Conservation (phyloP, 2,113 vertebrate species). For the Azemiops feae region DNA sequence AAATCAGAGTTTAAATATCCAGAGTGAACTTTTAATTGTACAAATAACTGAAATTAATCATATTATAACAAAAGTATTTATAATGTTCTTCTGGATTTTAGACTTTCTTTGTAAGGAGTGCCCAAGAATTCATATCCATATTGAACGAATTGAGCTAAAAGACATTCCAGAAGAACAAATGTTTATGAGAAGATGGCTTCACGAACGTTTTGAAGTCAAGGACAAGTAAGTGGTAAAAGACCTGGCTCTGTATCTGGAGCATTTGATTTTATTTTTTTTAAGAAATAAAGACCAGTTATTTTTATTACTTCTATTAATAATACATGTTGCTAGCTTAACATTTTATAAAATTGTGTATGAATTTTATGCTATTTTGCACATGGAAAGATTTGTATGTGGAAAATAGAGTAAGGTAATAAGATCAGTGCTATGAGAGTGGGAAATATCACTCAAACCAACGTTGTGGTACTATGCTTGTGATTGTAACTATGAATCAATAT, state of each 20-base stretch:
- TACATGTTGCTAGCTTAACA: not conserved
- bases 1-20: too few species aligned
- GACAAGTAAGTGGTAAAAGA: constrained; percentile 83
- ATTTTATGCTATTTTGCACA: not conserved
- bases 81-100: constrained; percentile 55
- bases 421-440: not conserved
- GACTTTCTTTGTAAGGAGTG: constrained; percentile 97
- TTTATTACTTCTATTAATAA: not conserved
- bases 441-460: not conserved
- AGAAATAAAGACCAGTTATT: not conserved
- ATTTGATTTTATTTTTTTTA: not conserved
- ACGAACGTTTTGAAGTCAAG: constrained; percentile 93
- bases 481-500: not conserved
- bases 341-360: not conserved
- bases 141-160: constrained; percentile 86
- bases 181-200: constrained; percentile 91
- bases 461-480: not conserved
- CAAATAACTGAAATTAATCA: constrained; percentile 13
- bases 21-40: not conserved
- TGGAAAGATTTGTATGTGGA: not conserved
- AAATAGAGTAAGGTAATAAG: not conserved
- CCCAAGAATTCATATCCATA: constrained; percentile 88
- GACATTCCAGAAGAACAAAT: constrained; percentile 86
- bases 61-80: not conserved
- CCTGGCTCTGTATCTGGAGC: not conserved